phyloP scores from a whole-genome alignment of 2,888 invertebrate genomes.

The Pterostichus niger region DNA sequence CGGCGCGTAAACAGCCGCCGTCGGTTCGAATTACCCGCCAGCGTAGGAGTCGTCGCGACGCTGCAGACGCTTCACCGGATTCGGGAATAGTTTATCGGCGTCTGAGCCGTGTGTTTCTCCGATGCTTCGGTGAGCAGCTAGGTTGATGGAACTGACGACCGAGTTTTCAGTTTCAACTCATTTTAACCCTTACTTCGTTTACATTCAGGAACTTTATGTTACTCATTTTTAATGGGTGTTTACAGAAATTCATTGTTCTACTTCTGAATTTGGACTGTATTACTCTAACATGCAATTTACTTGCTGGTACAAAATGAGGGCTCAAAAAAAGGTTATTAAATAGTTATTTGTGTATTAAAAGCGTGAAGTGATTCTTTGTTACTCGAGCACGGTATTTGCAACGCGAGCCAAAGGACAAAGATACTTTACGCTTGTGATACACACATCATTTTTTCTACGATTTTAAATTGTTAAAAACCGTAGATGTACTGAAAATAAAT shows the following conservation, averaged over 20 bases:
- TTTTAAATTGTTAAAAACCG: too few species aligned
- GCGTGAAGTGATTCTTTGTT: too few species aligned
- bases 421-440: too few species aligned
- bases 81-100: constrained; percentile 30
- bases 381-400: too few species aligned
- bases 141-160: background rate
- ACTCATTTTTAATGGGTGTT: background rate
- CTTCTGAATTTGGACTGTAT: background rate
- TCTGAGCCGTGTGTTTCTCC: constrained; percentile 4
- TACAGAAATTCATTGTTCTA: background rate
- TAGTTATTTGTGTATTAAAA: too few species aligned
- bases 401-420: too few species aligned
- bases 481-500: too few species aligned
- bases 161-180: constrained; percentile 21
- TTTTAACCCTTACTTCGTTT: background rate
- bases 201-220: background rate
- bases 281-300: too few species aligned
- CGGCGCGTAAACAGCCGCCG: constrained; percentile 21
- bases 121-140: constrained; percentile 30
- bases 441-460: too few species aligned
- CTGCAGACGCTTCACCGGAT: background rate
- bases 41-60: background rate
- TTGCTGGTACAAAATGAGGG: too few species aligned
- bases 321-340: too few species aligned
- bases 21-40: constrained; percentile 37